Conservation (phyloP, 1,140 invertebrate genomes). For the Holcopasites calliopsidis region DNA sequence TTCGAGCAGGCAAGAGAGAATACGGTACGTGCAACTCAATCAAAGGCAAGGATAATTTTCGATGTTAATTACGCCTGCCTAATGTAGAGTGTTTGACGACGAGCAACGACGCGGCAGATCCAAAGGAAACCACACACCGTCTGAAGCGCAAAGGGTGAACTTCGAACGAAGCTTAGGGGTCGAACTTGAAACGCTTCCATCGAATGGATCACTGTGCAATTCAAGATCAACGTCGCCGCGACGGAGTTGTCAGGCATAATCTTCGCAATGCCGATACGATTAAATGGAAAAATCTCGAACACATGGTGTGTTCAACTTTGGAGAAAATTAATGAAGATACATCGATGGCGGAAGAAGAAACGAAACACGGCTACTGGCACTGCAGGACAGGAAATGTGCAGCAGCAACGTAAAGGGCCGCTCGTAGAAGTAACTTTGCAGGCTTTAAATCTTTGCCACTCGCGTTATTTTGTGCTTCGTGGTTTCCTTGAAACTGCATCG, state of each 20-base stretch:
- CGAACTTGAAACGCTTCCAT: not conserved
- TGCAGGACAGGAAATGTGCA: not conserved
- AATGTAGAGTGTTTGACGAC: not conserved
- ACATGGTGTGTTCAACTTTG: too few relatives aligned
- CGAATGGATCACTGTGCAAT: not conserved
- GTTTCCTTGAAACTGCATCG: not conserved
- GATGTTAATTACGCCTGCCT: conserved; percentile 1
- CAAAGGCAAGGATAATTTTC: conserved; percentile 22
- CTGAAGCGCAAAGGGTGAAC: not conserved
- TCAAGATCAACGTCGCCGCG: too few relatives aligned
- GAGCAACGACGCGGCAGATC: not conserved
- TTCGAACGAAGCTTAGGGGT: not conserved
- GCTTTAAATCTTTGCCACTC: not conserved
- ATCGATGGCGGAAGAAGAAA: too few relatives aligned
- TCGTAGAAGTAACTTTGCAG: conserved; percentile 1
- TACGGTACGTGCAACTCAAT: not conserved
- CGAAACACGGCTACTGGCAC: too few relatives aligned
- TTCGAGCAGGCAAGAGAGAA: not conserved
- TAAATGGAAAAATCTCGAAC: too few relatives aligned
- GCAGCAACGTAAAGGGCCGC: not conserved
- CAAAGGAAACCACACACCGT: not conserved
- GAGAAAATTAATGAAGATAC: too few relatives aligned
- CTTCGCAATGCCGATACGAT: not conserved
- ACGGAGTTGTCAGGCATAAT: not conserved
- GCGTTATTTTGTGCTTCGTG: not conserved